phyloP scores from a whole-genome alignment of 2,113 vertebrate species.

The Brachypteracias leptosomus region DNA sequence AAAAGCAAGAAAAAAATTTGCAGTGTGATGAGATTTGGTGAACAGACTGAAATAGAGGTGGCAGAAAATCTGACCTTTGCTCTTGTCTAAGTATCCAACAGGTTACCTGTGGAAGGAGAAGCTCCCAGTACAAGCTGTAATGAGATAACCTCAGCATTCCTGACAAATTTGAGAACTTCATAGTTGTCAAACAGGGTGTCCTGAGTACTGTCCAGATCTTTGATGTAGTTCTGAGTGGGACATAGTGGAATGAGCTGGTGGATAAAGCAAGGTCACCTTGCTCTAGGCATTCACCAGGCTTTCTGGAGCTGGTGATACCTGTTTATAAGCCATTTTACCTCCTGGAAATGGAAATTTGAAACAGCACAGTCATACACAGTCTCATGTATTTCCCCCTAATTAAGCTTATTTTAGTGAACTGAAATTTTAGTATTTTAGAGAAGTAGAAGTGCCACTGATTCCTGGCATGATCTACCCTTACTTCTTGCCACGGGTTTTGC shows the following conservation, averaged over 20 bases:
- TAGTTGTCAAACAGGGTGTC: background rate
- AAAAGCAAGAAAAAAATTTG: background rate
- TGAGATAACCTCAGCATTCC: background rate
- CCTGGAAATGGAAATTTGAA: background rate
- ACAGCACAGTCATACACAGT: background rate
- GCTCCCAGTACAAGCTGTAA: background rate
- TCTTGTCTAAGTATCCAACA: background rate
- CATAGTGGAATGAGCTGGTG: background rate
- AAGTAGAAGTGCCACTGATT: background rate
- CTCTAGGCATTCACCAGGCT: background rate
- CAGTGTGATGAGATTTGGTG: background rate
- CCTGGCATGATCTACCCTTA: background rate
- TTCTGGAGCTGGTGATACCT: background rate
- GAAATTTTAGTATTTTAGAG: background rate
- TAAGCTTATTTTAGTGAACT: background rate
- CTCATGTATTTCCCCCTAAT: background rate
- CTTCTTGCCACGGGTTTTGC: background rate
- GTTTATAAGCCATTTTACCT: background rate
- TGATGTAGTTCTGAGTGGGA: background rate
- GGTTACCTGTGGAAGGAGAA: background rate
- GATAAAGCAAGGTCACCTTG: background rate
- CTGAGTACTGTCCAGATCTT: background rate
- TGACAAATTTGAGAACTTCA: background rate
- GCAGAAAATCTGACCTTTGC: background rate
- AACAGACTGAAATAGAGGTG: background rate